Evolutionary conservation across 92 coral and sea anemone species (phyloP), one percentile per base, ranked within the genome.

Genomic region (Zoanthus sociatus): DNA sequence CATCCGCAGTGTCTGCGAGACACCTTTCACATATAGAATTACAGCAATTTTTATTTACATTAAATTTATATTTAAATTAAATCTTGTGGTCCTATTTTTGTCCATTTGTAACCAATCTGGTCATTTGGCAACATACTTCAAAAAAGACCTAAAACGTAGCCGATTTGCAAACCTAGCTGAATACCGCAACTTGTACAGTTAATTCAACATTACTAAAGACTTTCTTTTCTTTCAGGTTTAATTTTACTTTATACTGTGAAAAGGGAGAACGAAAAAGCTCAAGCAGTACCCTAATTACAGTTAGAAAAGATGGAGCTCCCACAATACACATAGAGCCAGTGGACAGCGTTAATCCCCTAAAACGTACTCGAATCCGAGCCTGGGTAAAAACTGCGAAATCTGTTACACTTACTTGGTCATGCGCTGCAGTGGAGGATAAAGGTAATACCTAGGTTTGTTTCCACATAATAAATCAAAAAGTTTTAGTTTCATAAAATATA

Each of bases 331-430:
- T 81, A 64, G 7, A 81, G 4, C 10, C 71, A 33, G 61, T 81
- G 45, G 73, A 18, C 17, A 66, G 47, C 26, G 44, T 50, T 15
- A 81, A 81, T 16, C 75, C 85, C 2, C 30, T 18, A 13, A 69
- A 11, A 20, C 15, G 13, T 17, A 47, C 61, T 2, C 85, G 85
- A 51, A 66, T 81, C 66, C 58, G 45, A 45, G 85, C 85, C 4
- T 63, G 26, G 61, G 46, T 81, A 17, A 11, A 13, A 17, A 81
- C 74, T 20, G 56, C 76, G 16, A 81, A 67, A 50, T 18, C 73
- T 46, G 61, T 50, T 7, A 17, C 76, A 66, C 58, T 66, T 60
- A 81, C 85, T 12, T 81, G 85, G 85, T 81, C 75, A 3, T 81
- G 85, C 45, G 85, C 7, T 7, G 45, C 67, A 37, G 74, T 81